These are phyloP conservation scores for Pristionchus fissidentatus DNA, from an alignment of 2,888 invertebrate genomes.

Conservation along the genomic window DNA sequence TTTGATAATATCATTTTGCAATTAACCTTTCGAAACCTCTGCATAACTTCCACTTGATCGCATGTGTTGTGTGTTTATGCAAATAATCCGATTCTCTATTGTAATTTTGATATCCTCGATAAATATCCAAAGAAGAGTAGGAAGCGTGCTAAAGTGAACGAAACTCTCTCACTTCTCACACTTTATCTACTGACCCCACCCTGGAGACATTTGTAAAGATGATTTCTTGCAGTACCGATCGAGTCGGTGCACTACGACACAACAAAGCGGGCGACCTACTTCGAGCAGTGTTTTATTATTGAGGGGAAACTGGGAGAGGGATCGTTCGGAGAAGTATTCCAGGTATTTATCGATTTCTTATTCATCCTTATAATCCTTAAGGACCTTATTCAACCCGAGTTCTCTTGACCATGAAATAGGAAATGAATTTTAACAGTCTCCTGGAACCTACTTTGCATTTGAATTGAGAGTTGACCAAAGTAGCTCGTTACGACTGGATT, in stretches of 20 bases:
- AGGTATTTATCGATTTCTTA: background rate
- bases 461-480: no score
- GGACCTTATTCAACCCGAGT: background rate
- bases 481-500: no score
- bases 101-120: background rate
- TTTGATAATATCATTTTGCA: background rate
- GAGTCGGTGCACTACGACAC: constrained; percentile 75
- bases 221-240: constrained; percentile 12
- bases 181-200: background rate
- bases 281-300: constrained; percentile 83
- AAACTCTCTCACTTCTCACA: background rate
- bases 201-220: background rate
- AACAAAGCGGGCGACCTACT: constrained; percentile 79
- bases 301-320: constrained; percentile 83
- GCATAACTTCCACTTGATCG: no score
- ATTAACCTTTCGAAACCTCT: background rate
- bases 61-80: no score
- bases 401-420: no score
- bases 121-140: no score
- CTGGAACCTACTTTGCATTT: no score
- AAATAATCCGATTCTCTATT: background rate
- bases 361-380: background rate
- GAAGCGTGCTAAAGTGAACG: no score
- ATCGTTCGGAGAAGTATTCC: constrained; percentile 82
- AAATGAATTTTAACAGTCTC: no score